These are phyloP conservation scores for Perca fluviatilis DNA, from an alignment of 2,113 vertebrate species.

Conservation along the genomic window DNA sequence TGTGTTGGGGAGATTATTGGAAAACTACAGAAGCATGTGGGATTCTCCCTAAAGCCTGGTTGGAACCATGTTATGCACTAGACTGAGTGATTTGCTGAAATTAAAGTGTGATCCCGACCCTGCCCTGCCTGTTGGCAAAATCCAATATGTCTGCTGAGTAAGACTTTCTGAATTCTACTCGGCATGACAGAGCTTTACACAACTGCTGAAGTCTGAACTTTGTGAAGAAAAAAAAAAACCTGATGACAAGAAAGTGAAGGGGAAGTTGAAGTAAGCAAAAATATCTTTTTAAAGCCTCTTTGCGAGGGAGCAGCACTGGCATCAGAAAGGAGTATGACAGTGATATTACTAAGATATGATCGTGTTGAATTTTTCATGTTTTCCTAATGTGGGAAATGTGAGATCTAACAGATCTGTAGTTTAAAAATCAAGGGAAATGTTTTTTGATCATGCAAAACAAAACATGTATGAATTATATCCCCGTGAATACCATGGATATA, in stretches of 20 bases:
- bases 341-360: no score
- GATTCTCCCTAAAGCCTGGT: slow-evolving; percentile 55
- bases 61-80: slow-evolving; percentile 52
- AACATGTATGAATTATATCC: no score
- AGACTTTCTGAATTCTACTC: slow-evolving; percentile 54
- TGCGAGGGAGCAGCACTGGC: neutral
- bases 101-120: slow-evolving; percentile 59
- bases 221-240: neutral
- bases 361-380: no score
- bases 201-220: slow-evolving; percentile 46
- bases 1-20: slow-evolving; percentile 61
- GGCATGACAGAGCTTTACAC: slow-evolving; percentile 30
- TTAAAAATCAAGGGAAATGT: no score
- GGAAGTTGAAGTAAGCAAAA: slow-evolving; percentile 6
- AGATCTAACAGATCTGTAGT: no score
- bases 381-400: no score
- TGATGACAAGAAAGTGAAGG: neutral
- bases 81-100: slow-evolving; percentile 45
- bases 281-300: neutral
- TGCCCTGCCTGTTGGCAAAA: slow-evolving; percentile 38
- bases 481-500: no score
- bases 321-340: no score
- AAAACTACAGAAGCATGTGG: slow-evolving; percentile 39
- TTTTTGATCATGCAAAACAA: no score
- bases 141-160: slow-evolving; percentile 67